Evolutionary conservation across 1,140 invertebrate genomes (phyloP), one percentile per base, ranked within the genome.

Genomic region (Leguminivora glycinivorella): DNA sequence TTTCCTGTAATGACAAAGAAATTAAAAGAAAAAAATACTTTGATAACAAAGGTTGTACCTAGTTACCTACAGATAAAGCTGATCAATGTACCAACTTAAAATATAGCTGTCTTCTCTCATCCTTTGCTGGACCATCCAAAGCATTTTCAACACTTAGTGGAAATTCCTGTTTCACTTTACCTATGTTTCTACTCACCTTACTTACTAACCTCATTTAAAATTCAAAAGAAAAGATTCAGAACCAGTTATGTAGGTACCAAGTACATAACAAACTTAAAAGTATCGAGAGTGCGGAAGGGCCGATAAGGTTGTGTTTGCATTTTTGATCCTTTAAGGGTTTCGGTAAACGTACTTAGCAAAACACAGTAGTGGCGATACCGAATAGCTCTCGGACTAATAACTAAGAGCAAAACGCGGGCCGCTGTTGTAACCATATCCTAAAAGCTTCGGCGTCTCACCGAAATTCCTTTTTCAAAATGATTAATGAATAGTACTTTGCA

Each of bases 1-100:
- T 63, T 31, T 14, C n/a, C 17, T n/a, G 58, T 63, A 63, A 63
- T 63, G 58, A n/a, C n/a, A n/a, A n/a, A n/a, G n/a, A 31, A 63
- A 38, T 12, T 38, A 31, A 31, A 9, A 31, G 31, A 5, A 29
- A 29, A 14, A 29, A n/a, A n/a, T n/a, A 4, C n/a, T 14, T 4
- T 3, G 26, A 14, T 38, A 38, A 12, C 34, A 38, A 38, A 14
- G 12, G n/a, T n/a, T n/a, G n/a, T n/a, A n/a, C 10, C 34, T 38
- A 12, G 34, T 14, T 47, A 47, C 3, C 14, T 17, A 19, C 43
- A 38, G n/a, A n/a, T n/a, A n/a, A n/a, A n/a, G n/a, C n/a, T n/a
- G n/a, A n/a, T n/a, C n/a, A n/a, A n/a, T n/a, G n/a, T n/a, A n/a
- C n/a, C n/a, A n/a, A n/a, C n/a, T n/a, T n/a, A n/a, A n/a, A n/a